Evolutionary conservation across 1,140 invertebrate genomes (phyloP).

Genomic region (Temnothorax nylanderi): DNA sequence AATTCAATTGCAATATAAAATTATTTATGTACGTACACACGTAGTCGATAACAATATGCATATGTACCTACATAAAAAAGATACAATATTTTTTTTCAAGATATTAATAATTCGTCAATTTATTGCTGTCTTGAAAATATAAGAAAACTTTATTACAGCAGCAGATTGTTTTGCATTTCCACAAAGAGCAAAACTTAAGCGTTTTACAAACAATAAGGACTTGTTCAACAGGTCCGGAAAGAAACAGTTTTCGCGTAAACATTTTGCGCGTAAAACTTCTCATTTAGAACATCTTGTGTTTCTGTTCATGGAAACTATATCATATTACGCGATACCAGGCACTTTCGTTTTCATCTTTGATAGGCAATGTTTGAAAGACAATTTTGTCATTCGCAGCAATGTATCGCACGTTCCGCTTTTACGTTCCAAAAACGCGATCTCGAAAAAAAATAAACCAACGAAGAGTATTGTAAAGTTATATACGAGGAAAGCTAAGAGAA

Average conservation of each 20-base stretch:
- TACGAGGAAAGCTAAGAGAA: slow-evolving; percentile 35
- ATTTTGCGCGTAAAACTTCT: slow-evolving; percentile 25
- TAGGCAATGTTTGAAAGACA: slow-evolving; percentile 64
- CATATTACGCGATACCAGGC: slow-evolving; percentile 43
- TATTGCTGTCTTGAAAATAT: not conserved
- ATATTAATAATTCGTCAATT: not conserved
- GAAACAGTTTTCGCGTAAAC: slow-evolving; percentile 37
- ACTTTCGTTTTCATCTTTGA: slow-evolving; percentile 71
- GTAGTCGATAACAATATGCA: not conserved
- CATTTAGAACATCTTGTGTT: slow-evolving; percentile 36
- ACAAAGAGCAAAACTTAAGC: not conserved
- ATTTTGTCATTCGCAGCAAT: slow-evolving; percentile 60
- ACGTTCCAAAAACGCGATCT: not conserved
- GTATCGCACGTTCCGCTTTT: slow-evolving; percentile 20
- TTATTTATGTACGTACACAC: not conserved
- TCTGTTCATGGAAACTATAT: slow-evolving; percentile 58
- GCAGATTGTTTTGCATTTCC: not conserved
- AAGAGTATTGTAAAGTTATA: slow-evolving; percentile 17
- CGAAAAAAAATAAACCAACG: not conserved
- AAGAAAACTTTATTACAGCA: not conserved
- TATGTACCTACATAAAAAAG: not conserved
- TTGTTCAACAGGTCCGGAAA: slow-evolving; percentile 40
- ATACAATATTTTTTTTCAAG: not conserved
- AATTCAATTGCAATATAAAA: not conserved
- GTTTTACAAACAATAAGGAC: slow-evolving; percentile 29